Conservation (phyloP, 2,113 vertebrate species). For the Channa argus region DNA sequence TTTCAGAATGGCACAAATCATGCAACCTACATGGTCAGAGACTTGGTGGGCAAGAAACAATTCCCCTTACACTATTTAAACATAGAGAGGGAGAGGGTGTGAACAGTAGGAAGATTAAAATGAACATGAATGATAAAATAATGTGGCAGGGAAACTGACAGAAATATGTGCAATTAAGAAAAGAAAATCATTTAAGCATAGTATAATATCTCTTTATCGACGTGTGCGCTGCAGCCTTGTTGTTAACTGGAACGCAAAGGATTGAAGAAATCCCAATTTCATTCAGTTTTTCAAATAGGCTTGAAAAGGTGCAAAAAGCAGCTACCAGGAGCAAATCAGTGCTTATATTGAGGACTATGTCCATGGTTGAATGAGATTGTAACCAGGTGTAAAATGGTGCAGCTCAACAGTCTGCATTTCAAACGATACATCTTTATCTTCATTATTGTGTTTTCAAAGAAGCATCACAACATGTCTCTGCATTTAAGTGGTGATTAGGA, state of each 20-base stretch:
- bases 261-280: neutral
- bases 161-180: constrained; percentile 14
- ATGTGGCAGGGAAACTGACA: constrained; percentile 1
- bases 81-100: neutral
- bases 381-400: constrained; percentile 22
- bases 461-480: constrained; percentile 13
- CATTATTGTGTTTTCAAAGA: neutral
- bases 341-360: constrained; percentile 30
- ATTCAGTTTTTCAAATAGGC: constrained; percentile 1
- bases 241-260: neutral
- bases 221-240: neutral
- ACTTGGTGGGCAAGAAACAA: neutral
- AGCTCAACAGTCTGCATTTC: constrained; percentile 13
- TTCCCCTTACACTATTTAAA: neutral
- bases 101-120: neutral
- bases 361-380: constrained; percentile 8
- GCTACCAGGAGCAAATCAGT: constrained; percentile 19
- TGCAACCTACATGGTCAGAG: constrained; percentile 30
- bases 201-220: constrained; percentile 12
- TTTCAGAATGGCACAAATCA: constrained; percentile 61
- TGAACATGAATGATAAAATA: neutral
- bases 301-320: constrained; percentile 49
- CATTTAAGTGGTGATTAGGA: constrained; percentile 12
- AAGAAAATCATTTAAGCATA: constrained; percentile 2
- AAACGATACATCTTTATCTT: constrained; percentile 1